Evolutionary conservation across 1,140 invertebrate genomes (phyloP).

Genomic region (Saccostrea cuccullata): DNA sequence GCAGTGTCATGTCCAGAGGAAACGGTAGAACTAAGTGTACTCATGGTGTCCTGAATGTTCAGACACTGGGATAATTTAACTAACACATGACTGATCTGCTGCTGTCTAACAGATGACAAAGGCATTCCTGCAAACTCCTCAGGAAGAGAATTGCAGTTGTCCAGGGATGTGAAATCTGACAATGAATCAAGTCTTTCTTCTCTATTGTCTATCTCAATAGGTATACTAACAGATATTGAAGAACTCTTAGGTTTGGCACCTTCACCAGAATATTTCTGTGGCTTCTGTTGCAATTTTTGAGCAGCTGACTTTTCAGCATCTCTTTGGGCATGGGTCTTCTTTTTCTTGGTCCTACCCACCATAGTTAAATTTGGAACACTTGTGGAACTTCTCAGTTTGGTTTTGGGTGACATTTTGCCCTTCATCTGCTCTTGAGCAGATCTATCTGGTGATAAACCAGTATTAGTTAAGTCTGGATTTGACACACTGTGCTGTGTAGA

Average conservation of each 20-base stretch:
- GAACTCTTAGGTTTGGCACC: background rate
- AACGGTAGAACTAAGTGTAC: constrained; percentile 67
- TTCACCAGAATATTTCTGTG: background rate
- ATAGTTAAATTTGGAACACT: constrained; percentile 34
- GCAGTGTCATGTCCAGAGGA: constrained; percentile 15
- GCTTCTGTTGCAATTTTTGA: background rate
- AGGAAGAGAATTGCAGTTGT: constrained; percentile 67
- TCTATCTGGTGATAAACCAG: constrained; percentile 22
- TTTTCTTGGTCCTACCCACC: constrained; percentile 34
- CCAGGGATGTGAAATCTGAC: constrained; percentile 69
- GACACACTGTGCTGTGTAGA: constrained; percentile 55
- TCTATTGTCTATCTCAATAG: constrained; percentile 24
- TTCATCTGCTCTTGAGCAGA: constrained; percentile 15
- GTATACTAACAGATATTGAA: background rate
- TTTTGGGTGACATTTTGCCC: constrained; percentile 8
- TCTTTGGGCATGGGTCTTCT: background rate
- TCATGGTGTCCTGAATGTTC: constrained; percentile 70
- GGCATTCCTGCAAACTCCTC: constrained; percentile 70
- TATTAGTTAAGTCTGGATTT: constrained; percentile 48
- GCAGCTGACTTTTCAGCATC: constrained; percentile 8
- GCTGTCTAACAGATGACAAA: constrained; percentile 68
- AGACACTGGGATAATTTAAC: constrained; percentile 68
- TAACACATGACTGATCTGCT: constrained; percentile 72
- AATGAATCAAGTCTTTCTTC: constrained; percentile 45
- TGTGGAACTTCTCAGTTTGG: constrained; percentile 34